Evolutionary conservation across 2,888 invertebrate genomes (phyloP).

Genomic region (Desoria tigrina): DNA sequence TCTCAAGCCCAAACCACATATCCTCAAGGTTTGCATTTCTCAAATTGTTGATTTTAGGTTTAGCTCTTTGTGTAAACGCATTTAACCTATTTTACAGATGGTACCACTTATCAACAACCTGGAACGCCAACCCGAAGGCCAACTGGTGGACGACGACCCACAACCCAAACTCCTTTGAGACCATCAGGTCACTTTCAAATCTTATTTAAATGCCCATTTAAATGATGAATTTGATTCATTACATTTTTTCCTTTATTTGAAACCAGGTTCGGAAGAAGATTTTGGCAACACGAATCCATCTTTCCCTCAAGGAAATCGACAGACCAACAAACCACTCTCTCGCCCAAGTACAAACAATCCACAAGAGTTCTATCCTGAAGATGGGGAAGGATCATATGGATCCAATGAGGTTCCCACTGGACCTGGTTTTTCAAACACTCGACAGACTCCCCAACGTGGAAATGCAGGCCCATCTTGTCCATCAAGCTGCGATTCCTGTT

Average conservation of each 20-base stretch:
- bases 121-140: background rate
- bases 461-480: slow-evolving; percentile 2
- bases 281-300: background rate
- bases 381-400: background rate
- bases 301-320: background rate
- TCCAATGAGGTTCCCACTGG: too few species aligned
- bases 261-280: too few species aligned
- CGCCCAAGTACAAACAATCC: slow-evolving; percentile 8
- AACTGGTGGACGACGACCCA: background rate
- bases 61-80: too few species aligned
- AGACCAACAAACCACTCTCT: background rate
- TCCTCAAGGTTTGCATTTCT: too few species aligned
- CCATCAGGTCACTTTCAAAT: background rate
- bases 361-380: slow-evolving; percentile 6
- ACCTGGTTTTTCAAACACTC: background rate
- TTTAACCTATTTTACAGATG: too few species aligned
- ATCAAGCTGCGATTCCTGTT: slow-evolving; percentile 35
- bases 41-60: too few species aligned
- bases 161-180: background rate
- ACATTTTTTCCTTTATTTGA: too few species aligned
- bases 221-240: too few species aligned
- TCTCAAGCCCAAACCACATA: background rate
- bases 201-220: too few species aligned
- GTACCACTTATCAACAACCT: too few species aligned
- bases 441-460: background rate